Percentiles rank a stretch among this genome's conserved stretches.
These are phyloP conservation scores for Oncorhynchus keta DNA, from an alignment of 2,113 vertebrate species.

Conservation along the genomic window DNA sequence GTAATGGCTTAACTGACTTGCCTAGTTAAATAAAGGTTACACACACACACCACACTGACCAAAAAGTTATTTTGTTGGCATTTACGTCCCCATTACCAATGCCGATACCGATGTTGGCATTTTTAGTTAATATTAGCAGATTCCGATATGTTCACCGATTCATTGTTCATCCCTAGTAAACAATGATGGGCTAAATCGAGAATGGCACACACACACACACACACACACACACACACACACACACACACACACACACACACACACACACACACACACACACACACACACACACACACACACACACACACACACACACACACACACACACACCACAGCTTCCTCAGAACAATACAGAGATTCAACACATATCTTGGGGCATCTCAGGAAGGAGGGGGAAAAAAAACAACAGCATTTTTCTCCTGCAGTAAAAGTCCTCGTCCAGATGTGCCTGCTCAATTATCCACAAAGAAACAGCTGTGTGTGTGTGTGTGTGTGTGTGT, in stretches of 20 bases:
- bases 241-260: slow-evolving; percentile 2
- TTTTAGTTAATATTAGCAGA: too few relatives aligned
- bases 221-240: slow-evolving; percentile 5
- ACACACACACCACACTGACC: too few relatives aligned
- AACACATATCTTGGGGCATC: slow-evolving; percentile 2
- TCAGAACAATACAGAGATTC: background rate
- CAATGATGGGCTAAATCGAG: background rate
- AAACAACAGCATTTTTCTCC: slow-evolving; percentile 23
- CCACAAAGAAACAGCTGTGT: slow-evolving; percentile 37
- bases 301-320: background rate
- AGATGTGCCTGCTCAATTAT: slow-evolving; percentile 54
- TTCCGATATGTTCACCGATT: too few relatives aligned
- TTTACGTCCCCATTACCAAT: too few relatives aligned
- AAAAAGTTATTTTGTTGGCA: too few relatives aligned
- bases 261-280: slow-evolving; percentile 6
- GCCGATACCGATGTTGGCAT: too few relatives aligned
- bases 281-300: slow-evolving; percentile 2
- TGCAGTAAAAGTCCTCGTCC: slow-evolving; percentile 35
- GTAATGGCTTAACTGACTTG: too few relatives aligned
- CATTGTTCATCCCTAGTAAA: background rate
- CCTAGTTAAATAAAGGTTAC: too few relatives aligned
- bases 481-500: slow-evolving; percentile 8
- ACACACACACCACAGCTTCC: background rate
- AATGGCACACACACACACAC: background rate
- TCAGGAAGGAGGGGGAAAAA: background rate